Base-by-base conservation (phyloP, 2,888 invertebrate genomes). In the Drosophila niveifrons region DNA sequence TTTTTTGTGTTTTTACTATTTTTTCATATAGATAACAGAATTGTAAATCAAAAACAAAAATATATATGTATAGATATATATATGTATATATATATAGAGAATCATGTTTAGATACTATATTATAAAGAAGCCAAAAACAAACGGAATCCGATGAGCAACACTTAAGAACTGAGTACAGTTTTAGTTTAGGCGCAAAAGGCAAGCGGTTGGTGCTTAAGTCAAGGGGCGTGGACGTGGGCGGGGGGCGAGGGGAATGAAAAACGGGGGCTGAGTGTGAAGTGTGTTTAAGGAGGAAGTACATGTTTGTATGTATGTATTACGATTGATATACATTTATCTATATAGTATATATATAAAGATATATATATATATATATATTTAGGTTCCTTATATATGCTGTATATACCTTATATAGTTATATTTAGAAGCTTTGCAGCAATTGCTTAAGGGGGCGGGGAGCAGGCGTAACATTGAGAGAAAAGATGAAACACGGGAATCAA, bases 71-170 rank as follows among this genome's bases (percentile, higher is more conserved):
- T 48, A 56, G 39, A 46, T n/a, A 53, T 51, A 39, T 51, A 51
- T 53, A 53, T 36, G 36, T 39, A 62, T 47, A 62, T 44, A 47
- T 47, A 28, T 41, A 48, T 39, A 23, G 23, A 23, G 23, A 41
- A 34, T 15, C 13, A 39, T 57, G 23, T 47, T 23, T 28, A 48
- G 15, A 48, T 48, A 48, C n/a, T n/a, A n/a, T 23, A 23, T 13
- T 48, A 43, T 41, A 58, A 59, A 63, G 63, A 63, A 71, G 70
- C 64, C 64, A 58, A 57, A 64, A 64, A 68, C 50, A 64, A 71
- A 51, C 36, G 72, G 47, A 75, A 69, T 44, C 36, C 69, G 56
- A 75, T 74, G 75, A 47, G 75, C 68, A 70, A 73, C 62, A 73
- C 68, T 73, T 68, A 34, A 56, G 46, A 74, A 73, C 55, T 50